phyloP scores from a whole-genome alignment of 2,113 vertebrate genomes.

The Uria lomvia region DNA sequence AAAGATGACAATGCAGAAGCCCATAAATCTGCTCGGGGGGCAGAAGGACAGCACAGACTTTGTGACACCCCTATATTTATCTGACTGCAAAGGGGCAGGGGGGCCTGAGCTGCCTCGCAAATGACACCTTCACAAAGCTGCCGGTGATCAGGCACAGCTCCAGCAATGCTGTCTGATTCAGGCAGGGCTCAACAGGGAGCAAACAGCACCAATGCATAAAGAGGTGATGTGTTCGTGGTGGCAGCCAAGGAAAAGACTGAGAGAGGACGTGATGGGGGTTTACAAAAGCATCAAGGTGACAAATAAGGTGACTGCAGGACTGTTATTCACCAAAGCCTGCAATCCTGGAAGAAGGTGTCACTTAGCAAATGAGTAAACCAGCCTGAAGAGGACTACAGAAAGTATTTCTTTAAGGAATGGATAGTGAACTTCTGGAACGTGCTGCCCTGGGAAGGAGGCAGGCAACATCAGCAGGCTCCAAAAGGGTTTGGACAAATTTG shows the following conservation, averaged over 20 bases:
- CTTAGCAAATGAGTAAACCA: neutral
- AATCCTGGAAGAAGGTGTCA: neutral
- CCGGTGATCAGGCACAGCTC: neutral
- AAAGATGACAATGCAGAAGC: neutral
- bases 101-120: neutral
- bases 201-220: neutral
- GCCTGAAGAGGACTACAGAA: neutral
- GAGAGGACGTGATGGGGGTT: neutral
- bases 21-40: neutral
- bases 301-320: neutral
- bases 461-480: neutral
- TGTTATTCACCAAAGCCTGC: neutral
- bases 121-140: neutral
- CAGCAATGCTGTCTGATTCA: fast-evolving
- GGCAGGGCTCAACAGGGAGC: neutral
- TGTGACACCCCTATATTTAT: neutral
- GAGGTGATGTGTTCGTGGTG: neutral
- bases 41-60: neutral
- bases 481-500: neutral
- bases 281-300: neutral
- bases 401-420: neutral
- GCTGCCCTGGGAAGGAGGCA: neutral
- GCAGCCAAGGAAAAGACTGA: neutral
- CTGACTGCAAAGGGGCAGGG: neutral
- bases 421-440: neutral